Base-by-base conservation (phyloP, 2,888 invertebrate genomes). In the Phyllotreta cruciferae region DNA sequence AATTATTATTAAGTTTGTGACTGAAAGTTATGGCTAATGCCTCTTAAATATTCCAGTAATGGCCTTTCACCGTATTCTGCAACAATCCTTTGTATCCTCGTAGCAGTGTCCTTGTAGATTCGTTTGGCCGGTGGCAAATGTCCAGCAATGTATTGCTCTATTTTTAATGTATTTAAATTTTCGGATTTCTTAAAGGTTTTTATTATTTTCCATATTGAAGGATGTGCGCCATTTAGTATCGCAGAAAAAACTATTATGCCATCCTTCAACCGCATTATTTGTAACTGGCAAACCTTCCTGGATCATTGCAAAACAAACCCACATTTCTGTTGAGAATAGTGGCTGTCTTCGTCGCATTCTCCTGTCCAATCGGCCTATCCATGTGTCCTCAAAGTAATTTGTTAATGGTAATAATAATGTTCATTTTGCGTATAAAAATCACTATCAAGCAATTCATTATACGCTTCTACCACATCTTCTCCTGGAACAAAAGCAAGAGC, bases 141-240 rank as follows among this genome's bases (percentile, higher is more conserved):
- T 41, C 41, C n/a, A n/a, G 41, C 41, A n/a, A 41, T 41, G 10
- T 41, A 41, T 5, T 41, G 41, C 4, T 41, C 41, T 41, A 41
- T 41, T 41, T 10, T 41, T 41, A 41, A 41, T 9, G 2, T 41
- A 5, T 41, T 41, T 10, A 41, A 3, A 41, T 10, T 41, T 41
- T 41, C n/a, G 9, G 9, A n/a, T 41, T 41, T 41, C 9, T 41
- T 41, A 3, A 10, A 41, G 1, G 41, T 10, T 3, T 41, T 41
- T 3, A 41, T 41, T 3, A 41, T 3, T 4, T 24, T 24, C 24
- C 24, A 41, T 41, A 41, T 41, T 1, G 9, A 3, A 41, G 41
- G 41, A 41, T 41, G 41, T 41, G 41, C 41, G 4, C n/a, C 41
- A n/a, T n/a, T 9, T 9, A 41, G 41, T 3, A 41, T 10, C 3